Evolutionary conservation across 2,888 invertebrate species (phyloP).

Genomic region (Polyommatus icarus): DNA sequence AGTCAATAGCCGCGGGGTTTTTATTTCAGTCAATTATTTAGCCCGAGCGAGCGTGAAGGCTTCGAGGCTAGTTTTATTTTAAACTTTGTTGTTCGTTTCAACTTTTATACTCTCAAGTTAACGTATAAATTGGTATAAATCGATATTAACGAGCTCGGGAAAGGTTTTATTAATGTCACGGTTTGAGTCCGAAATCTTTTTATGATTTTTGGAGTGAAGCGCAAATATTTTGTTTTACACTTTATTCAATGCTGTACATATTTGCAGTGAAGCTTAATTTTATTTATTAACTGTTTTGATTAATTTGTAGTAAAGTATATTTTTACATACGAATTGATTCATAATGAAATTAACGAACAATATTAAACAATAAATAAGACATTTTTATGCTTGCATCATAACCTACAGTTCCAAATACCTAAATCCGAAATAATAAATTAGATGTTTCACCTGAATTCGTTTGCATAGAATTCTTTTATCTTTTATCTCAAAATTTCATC

Average conservation of each 20-base stretch:
- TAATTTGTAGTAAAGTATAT: too few species aligned
- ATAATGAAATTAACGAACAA: too few species aligned
- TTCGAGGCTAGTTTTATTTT: constrained; percentile 33
- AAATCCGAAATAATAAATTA: too few species aligned
- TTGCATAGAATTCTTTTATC: too few species aligned
- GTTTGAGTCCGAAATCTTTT: neutral
- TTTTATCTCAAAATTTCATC: too few species aligned
- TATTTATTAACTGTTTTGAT: neutral
- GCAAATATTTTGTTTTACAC: neutral
- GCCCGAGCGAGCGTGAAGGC: constrained; percentile 33
- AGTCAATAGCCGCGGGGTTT: constrained; percentile 36
- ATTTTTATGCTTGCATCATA: too few species aligned
- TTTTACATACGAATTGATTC: too few species aligned
- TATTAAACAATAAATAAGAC: too few species aligned
- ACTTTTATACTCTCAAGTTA: constrained; percentile 22
- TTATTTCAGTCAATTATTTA: constrained; percentile 39
- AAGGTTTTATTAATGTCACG: neutral
- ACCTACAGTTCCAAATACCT: too few species aligned
- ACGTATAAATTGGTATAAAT: constrained; percentile 22
- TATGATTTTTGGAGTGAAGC: neutral
- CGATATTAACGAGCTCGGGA: neutral
- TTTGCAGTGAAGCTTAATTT: neutral
- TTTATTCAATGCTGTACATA: neutral
- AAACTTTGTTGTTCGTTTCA: constrained; percentile 33
- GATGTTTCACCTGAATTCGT: too few species aligned